phyloP scores from a whole-genome alignment of 2,888 invertebrate species.

The Drosophila fulvimacula region DNA sequence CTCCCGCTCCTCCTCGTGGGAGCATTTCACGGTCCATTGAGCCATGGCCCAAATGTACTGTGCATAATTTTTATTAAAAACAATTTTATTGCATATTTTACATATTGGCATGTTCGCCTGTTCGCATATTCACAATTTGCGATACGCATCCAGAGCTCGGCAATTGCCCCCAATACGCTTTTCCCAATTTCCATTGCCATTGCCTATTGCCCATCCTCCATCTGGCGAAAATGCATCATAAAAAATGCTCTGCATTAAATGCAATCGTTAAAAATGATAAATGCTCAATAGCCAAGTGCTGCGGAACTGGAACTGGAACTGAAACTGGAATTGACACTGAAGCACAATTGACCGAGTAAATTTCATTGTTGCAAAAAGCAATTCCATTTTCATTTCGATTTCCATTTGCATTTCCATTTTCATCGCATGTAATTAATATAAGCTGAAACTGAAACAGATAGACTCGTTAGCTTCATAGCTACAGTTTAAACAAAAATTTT shows the following conservation, averaged over 20 bases:
- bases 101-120: slow-evolving; percentile 40
- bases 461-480: not conserved
- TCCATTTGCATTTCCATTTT: not conserved
- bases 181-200: too few species aligned
- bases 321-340: slow-evolving; percentile 2
- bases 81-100: slow-evolving; percentile 65
- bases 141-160: slow-evolving; percentile 13
- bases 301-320: slow-evolving; percentile 9
- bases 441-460: not conserved
- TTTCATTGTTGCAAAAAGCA: slow-evolving; percentile 8
- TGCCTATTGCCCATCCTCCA: slow-evolving; percentile 32
- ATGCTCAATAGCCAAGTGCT: slow-evolving; percentile 45
- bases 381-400: slow-evolving; percentile 9
- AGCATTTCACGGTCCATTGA: slow-evolving; percentile 66
- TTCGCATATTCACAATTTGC: slow-evolving; percentile 43
- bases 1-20: not conserved
- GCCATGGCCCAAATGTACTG: slow-evolving; percentile 70
- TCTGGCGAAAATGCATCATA: slow-evolving; percentile 47
- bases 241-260: slow-evolving; percentile 56
- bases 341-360: slow-evolving; percentile 3
- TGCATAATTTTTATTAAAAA: slow-evolving; percentile 75
- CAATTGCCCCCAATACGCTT: slow-evolving; percentile 33
- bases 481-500: too few species aligned
- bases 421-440: slow-evolving; percentile 9
- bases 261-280: slow-evolving; percentile 72